Conservation (phyloP, 2,888 invertebrate genomes). For the Bhutanitis thaidina region DNA sequence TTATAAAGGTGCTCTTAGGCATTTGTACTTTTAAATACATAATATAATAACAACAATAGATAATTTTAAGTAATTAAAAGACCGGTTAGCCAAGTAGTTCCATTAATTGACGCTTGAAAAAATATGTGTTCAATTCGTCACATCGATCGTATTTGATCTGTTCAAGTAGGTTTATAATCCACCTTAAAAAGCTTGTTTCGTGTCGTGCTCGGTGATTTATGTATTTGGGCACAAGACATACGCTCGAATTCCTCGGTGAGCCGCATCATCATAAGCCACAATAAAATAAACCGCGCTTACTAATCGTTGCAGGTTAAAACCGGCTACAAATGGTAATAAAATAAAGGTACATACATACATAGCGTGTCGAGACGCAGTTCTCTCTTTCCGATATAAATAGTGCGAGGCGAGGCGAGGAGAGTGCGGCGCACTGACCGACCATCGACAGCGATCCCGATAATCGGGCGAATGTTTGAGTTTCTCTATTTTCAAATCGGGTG, state of each 20-base stretch:
- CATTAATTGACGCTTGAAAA: too few relatives aligned
- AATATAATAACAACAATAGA: too few relatives aligned
- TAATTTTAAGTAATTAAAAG: too few relatives aligned
- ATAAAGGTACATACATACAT: constrained; percentile 67
- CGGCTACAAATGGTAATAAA: constrained; percentile 77
- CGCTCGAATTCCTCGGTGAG: constrained; percentile 31
- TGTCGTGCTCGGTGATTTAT: constrained; percentile 21
- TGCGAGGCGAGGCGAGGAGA: constrained; percentile 58
- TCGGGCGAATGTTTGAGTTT: constrained; percentile 71
- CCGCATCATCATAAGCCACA: constrained; percentile 59
- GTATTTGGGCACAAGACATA: constrained; percentile 19
- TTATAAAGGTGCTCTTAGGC: too few relatives aligned
- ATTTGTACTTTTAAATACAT: too few relatives aligned
- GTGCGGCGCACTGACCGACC: constrained; percentile 71
- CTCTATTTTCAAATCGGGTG: constrained; percentile 74
- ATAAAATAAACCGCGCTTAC: constrained; percentile 65
- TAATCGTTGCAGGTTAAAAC: constrained; percentile 71
- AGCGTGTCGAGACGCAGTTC: constrained; percentile 69
- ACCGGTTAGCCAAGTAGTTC: too few relatives aligned
- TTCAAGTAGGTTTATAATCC: constrained; percentile 10
- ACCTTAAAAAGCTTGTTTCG: constrained; percentile 17
- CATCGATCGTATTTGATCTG: constrained; percentile 14
- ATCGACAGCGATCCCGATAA: constrained; percentile 76
- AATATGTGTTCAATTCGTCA: too few relatives aligned
- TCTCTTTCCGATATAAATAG: constrained; percentile 76